Evolutionary conservation across 2,888 invertebrate species (phyloP).

Genomic region (Pyrrhosoma nymphula): DNA sequence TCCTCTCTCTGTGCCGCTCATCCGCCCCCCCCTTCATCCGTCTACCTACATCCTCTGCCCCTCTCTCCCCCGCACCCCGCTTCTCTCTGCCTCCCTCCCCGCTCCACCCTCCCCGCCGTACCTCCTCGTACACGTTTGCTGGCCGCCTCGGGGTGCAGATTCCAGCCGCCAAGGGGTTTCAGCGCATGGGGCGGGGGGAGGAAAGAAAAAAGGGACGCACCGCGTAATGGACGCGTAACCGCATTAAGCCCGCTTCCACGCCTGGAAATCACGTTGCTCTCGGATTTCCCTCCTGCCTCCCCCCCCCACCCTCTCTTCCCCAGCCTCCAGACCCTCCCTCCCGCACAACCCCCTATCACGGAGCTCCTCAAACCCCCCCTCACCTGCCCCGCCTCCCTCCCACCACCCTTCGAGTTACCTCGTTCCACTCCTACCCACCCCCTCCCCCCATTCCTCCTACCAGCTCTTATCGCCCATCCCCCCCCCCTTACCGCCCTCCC

Average conservation of each 20-base stretch:
- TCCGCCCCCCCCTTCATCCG: neutral
- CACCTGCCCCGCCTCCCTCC: neutral
- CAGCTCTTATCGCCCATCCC: neutral
- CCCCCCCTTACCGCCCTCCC: neutral
- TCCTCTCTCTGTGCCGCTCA: neutral
- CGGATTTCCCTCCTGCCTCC: conserved; percentile 12
- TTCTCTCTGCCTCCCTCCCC: neutral
- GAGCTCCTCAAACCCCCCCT: neutral
- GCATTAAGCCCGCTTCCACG: conserved; percentile 66
- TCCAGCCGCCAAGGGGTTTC: conserved; percentile 34
- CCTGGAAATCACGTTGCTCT: conserved; percentile 67
- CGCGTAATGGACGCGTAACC: conserved; percentile 67
- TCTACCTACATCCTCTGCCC: neutral
- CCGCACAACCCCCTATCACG: neutral
- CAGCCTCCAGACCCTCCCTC: neutral
- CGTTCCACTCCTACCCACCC: neutral
- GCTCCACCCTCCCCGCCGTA: too few relatives aligned
- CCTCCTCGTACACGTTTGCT: conserved; percentile 2
- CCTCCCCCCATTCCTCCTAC: neutral
- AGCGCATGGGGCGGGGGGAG: neutral
- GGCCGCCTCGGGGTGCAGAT: conserved; percentile 43
- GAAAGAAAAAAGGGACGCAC: conserved; percentile 52
- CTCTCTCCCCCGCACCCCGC: neutral
- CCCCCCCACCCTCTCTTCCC: neutral
- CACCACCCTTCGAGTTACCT: neutral